Percentiles rank a stretch among this genome's conserved stretches.
phyloP scores from a whole-genome alignment of 2,888 invertebrate species.

The Gastracanthus pulcherrimus region DNA sequence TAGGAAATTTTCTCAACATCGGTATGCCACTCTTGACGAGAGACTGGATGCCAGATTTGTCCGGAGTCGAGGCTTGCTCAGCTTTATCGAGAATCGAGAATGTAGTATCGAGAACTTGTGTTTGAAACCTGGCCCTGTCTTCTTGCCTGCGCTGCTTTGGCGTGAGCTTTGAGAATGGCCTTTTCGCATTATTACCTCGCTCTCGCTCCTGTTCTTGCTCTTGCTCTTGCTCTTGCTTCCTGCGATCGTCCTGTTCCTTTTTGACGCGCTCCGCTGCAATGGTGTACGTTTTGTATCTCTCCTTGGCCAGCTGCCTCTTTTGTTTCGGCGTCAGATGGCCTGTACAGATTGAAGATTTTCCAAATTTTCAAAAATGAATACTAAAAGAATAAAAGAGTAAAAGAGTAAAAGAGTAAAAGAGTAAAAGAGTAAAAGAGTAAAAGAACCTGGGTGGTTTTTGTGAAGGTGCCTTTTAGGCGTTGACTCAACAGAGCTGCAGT shows the following conservation, averaged over 20 bases:
- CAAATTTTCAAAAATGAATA: too few relatives aligned
- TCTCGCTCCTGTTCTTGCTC: not conserved
- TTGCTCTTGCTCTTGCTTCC: slow-evolving; percentile 63
- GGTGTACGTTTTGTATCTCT: slow-evolving; percentile 91
- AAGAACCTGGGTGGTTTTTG: slow-evolving; percentile 69
- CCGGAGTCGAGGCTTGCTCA: slow-evolving; percentile 20
- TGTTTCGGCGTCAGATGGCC: slow-evolving; percentile 86
- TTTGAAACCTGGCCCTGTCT: slow-evolving; percentile 85
- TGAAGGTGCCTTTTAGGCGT: slow-evolving; percentile 83
- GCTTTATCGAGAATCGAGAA: slow-evolving; percentile 64
- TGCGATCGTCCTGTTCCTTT: slow-evolving; percentile 71
- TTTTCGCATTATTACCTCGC: slow-evolving; percentile 39
- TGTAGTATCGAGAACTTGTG: slow-evolving; percentile 79
- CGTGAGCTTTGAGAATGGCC: slow-evolving; percentile 76
- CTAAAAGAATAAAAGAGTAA: too few relatives aligned
- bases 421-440: too few relatives aligned
- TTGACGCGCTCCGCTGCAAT: slow-evolving; percentile 83
- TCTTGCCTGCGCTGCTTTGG: slow-evolving; percentile 84
- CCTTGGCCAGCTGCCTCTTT: slow-evolving; percentile 85
- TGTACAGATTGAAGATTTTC: not conserved
- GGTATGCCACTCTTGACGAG: slow-evolving; percentile 51
- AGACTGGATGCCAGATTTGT: slow-evolving; percentile 48
- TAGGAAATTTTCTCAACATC: slow-evolving; percentile 47
- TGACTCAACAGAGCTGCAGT: slow-evolving; percentile 84
- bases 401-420: too few relatives aligned